Percentiles rank a stretch among this genome's conserved stretches.
phyloP scores from a whole-genome alignment of 2,888 invertebrate genomes.

The Melanchra persicariae region DNA sequence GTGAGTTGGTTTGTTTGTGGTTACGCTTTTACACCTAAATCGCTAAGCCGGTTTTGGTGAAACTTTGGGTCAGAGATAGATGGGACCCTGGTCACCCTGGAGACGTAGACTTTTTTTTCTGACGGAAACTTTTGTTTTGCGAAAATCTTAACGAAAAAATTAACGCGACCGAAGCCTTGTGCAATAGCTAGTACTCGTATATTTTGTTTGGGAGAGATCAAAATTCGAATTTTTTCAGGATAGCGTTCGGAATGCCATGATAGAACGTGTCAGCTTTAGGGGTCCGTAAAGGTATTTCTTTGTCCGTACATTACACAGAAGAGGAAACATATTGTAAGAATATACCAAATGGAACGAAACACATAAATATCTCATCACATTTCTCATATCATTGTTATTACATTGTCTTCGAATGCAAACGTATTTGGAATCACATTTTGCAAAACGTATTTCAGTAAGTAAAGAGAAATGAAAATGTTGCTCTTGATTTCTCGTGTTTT shows the following conservation, averaged over 20 bases:
- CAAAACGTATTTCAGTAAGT: constrained; percentile 12
- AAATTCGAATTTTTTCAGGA: constrained; percentile 16
- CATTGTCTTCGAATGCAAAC: constrained; percentile 20
- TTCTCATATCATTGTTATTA: constrained; percentile 32
- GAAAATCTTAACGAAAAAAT: too few species aligned
- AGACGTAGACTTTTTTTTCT: too few species aligned
- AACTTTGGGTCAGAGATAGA: too few species aligned
- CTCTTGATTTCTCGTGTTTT: background rate
- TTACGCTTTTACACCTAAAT: too few species aligned
- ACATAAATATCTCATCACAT: too few species aligned
- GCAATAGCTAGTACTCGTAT: background rate
- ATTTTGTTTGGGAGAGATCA: constrained; percentile 8
- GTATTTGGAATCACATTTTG: constrained; percentile 36
- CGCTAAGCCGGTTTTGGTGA: too few species aligned
- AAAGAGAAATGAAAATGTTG: constrained; percentile 7
- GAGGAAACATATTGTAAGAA: background rate
- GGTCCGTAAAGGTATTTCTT: constrained; percentile 3
- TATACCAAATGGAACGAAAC: background rate
- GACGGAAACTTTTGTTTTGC: too few species aligned
- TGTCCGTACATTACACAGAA: background rate
- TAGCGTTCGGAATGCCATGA: constrained; percentile 14
- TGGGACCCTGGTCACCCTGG: too few species aligned
- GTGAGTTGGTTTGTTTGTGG: too few species aligned
- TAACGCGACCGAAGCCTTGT: too few species aligned
- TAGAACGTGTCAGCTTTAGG: constrained; percentile 4